A percentile compares a stretch with the other conserved stretches of the same genome.
These are phyloP conservation scores for Vidua chalybeata DNA, from an alignment of 2,113 vertebrate species.

Conservation along the genomic window DNA sequence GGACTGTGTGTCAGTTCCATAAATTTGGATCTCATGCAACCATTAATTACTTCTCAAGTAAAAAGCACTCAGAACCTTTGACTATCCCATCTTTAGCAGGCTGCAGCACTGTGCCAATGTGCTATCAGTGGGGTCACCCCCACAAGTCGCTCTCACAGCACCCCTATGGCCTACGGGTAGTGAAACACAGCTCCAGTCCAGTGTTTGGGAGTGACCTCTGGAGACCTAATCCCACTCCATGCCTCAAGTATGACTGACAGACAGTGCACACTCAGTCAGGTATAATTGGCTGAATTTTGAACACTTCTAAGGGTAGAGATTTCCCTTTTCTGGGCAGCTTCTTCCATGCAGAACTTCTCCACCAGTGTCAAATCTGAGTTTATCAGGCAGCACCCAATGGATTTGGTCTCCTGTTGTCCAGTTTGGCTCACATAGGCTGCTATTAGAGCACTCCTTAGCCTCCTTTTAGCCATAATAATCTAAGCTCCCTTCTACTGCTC, in stretches of 20 bases:
- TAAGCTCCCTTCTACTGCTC: background rate
- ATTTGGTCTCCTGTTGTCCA: background rate
- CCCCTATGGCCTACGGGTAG: fast-evolving
- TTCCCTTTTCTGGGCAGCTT: background rate
- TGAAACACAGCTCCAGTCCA: background rate
- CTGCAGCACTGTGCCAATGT: background rate
- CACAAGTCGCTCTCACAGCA: fast-evolving
- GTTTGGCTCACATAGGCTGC: background rate
- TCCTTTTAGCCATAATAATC: background rate
- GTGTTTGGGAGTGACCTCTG: background rate
- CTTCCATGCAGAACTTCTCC: background rate
- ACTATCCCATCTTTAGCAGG: background rate
- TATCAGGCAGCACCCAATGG: background rate
- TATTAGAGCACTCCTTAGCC: background rate
- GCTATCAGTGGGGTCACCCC: fast-evolving
- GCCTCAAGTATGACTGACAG: background rate
- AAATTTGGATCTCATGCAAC: background rate
- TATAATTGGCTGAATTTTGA: background rate
- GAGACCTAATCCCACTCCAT: background rate
- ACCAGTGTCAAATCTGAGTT: background rate
- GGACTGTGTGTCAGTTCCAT: background rate
- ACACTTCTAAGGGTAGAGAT: background rate
- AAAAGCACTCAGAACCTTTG: background rate
- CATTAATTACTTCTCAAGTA: background rate
- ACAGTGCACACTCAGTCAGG: fast-evolving